Conservation (phyloP, 2,888 invertebrate genomes). For the Altica lythri region DNA sequence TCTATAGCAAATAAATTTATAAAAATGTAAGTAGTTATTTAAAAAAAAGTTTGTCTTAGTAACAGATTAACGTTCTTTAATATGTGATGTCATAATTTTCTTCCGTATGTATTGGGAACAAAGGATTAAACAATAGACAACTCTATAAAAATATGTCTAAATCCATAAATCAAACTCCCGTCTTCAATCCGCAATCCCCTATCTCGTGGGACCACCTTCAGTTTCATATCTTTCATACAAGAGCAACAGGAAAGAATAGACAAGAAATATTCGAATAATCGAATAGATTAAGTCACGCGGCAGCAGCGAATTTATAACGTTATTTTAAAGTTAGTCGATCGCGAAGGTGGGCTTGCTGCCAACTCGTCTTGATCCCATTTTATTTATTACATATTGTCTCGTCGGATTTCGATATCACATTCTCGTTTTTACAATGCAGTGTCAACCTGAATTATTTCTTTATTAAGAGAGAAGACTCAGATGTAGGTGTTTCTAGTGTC, state of each 20-base stretch:
- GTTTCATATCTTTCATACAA: no score
- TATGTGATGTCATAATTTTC: no score
- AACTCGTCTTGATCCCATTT: slow-evolving; percentile 27
- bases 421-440: slow-evolving; percentile 26
- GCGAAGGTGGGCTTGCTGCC: slow-evolving; percentile 27
- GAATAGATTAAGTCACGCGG: slow-evolving; percentile 30
- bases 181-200: no score
- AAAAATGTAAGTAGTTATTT: no score
- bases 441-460: slow-evolving; percentile 31
- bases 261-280: slow-evolving; percentile 7
- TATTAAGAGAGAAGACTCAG: slow-evolving; percentile 23
- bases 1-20: no score
- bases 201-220: no score
- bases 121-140: no score
- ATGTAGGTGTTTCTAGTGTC: slow-evolving; percentile 4
- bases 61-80: no score
- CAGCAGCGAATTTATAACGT: slow-evolving; percentile 27
- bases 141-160: no score
- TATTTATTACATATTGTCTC: slow-evolving; percentile 35
- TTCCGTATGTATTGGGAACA: no score
- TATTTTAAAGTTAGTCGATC: slow-evolving; percentile 25
- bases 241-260: background rate
- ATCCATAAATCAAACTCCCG: no score
- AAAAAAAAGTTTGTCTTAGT: no score
- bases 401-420: slow-evolving; percentile 27